Evolutionary conservation across 2,113 vertebrate species (phyloP).

Genomic region (Columbina picui): DNA sequence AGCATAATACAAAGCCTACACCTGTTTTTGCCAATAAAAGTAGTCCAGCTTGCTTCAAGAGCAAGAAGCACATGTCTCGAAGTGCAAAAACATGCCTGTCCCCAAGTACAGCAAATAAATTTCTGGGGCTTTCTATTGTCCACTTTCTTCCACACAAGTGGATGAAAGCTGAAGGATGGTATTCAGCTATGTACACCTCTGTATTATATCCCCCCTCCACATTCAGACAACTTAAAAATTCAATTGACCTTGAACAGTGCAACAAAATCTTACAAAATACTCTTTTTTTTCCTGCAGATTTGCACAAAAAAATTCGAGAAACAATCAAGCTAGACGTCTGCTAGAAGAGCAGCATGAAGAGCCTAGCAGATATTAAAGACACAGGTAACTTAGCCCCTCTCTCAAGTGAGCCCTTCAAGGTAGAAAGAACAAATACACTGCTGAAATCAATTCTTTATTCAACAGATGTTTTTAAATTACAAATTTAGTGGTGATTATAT

Average conservation of each 20-base stretch:
- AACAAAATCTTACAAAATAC: background rate
- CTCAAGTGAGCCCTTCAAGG: background rate
- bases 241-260: background rate
- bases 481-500: background rate
- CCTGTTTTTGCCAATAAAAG: background rate
- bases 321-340: background rate
- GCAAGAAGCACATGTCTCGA: background rate
- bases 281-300: background rate
- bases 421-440: background rate
- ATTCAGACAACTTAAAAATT: background rate
- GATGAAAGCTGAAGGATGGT: background rate
- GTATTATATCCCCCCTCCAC: background rate
- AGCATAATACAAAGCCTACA: background rate
- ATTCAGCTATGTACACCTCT: background rate
- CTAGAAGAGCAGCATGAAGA: conserved; percentile 9
- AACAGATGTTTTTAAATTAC: conserved; percentile 40
- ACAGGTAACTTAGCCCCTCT: background rate
- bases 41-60: background rate
- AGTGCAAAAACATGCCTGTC: background rate
- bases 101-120: background rate
- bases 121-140: background rate
- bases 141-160: background rate
- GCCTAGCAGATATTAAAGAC: background rate
- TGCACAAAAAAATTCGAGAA: conserved; percentile 1
- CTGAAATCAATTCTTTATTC: conserved; percentile 48